Percentiles rank a stretch among this genome's conserved stretches.
phyloP scores from a whole-genome alignment of 2,797 vertebrate species.

The Gastrophryne carolinensis region DNA sequence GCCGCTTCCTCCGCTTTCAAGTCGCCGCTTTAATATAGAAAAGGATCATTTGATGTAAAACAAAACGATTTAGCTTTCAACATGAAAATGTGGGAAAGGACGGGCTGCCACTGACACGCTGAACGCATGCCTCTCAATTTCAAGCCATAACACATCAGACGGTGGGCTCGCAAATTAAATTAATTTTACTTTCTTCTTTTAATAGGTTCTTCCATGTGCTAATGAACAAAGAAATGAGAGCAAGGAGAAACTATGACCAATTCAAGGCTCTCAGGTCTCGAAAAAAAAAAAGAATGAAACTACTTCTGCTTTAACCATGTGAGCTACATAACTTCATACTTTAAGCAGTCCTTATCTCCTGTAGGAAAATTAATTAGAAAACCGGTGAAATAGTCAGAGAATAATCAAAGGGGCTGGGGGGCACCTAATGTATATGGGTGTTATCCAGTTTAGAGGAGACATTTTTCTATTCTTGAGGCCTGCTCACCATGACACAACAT shows the following conservation, averaged over 20 bases:
- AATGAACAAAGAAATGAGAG: constrained; percentile 54
- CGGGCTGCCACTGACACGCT: constrained; percentile 35
- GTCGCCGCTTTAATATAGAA: constrained; percentile 48
- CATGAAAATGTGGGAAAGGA: constrained; percentile 38
- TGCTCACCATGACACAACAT: not conserved
- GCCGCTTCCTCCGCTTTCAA: constrained; percentile 44
- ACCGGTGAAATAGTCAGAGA: constrained; percentile 20
- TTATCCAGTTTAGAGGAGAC: not conserved
- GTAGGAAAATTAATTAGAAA: constrained; percentile 40
- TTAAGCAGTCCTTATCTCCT: constrained; percentile 29
- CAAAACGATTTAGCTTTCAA: constrained; percentile 52
- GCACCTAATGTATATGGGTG: not conserved
- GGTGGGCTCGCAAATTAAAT: constrained; percentile 45
- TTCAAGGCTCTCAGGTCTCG: constrained; percentile 43
- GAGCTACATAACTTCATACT: constrained; percentile 11
- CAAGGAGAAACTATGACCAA: constrained; percentile 46
- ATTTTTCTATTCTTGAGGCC: not conserved
- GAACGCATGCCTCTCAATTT: constrained; percentile 49
- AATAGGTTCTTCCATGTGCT: constrained; percentile 52
- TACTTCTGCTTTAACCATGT: constrained; percentile 7
- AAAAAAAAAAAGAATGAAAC: not conserved
- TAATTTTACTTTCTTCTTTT: constrained; percentile 55
- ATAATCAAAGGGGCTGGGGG: not conserved
- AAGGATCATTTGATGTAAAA: constrained; percentile 51
- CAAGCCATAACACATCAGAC: constrained; percentile 48